Evolutionary conservation across 2,113 vertebrate species (phyloP).

Genomic region (Polypterus bichir): DNA sequence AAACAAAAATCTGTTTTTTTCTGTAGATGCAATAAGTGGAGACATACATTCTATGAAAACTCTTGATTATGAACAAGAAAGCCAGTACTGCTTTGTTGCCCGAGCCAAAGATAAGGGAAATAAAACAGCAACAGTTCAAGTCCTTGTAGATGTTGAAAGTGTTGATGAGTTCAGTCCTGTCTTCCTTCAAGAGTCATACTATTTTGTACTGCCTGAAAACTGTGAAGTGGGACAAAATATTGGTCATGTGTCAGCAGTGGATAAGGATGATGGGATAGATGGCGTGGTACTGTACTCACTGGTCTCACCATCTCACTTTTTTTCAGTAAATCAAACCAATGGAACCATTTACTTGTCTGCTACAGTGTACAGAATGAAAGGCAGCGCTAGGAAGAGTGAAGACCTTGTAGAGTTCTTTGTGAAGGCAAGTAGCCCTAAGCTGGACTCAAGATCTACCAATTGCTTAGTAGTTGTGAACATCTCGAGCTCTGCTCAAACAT

Average conservation of each 20-base stretch:
- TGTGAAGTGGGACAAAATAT: constrained; percentile 45
- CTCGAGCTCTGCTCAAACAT: constrained; percentile 45
- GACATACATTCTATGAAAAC: constrained; percentile 63
- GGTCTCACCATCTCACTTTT: constrained; percentile 50
- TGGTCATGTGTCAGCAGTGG: constrained; percentile 71
- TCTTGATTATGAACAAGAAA: constrained; percentile 73
- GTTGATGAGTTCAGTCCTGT: constrained; percentile 79
- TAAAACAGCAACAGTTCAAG: constrained; percentile 48
- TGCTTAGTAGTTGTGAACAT: constrained; percentile 69
- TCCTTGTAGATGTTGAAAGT: constrained; percentile 67
- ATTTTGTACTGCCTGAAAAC: constrained; percentile 59
- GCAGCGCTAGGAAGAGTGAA: constrained; percentile 24
- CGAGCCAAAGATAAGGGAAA: constrained; percentile 76
- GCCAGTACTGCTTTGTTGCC: constrained; percentile 62
- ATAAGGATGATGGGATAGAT: constrained; percentile 68
- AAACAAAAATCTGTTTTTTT: constrained; percentile 58
- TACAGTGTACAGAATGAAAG: constrained; percentile 43
- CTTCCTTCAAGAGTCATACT: constrained; percentile 70
- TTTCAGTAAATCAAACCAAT: constrained; percentile 65
- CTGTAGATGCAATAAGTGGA: constrained; percentile 69
- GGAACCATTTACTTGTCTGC: constrained; percentile 61
- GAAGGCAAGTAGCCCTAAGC: constrained; percentile 63
- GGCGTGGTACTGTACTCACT: constrained; percentile 71
- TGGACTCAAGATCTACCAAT: constrained; percentile 54
- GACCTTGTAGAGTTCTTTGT: constrained; percentile 54